These are phyloP conservation scores for Porites australiensis DNA, from an alignment of 64 coral and sea anemone species.

Conservation along the genomic window DNA sequence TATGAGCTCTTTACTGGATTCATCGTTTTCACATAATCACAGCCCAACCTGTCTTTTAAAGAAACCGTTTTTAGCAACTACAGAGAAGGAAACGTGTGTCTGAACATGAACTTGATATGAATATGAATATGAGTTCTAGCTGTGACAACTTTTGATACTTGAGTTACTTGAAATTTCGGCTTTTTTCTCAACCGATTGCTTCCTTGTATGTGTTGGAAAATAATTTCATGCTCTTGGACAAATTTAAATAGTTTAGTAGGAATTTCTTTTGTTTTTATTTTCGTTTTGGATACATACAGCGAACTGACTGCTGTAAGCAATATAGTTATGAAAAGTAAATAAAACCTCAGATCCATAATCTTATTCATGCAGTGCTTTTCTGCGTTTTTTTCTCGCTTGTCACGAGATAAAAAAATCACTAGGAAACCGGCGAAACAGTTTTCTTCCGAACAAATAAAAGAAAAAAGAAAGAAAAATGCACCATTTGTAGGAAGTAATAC, in stretches of 20 bases:
- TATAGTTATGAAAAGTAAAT: background rate
- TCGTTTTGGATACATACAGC: background rate
- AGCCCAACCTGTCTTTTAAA: background rate
- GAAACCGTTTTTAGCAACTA: background rate
- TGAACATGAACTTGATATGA: background rate
- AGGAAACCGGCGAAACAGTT: background rate
- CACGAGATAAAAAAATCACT: background rate
- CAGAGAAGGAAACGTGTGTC: constrained; percentile 22
- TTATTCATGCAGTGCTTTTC: background rate
- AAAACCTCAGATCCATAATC: background rate
- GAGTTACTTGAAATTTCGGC: too few relatives aligned
- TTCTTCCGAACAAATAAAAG: background rate
- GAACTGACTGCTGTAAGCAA: background rate
- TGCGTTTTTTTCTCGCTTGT: background rate
- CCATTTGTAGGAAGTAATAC: background rate
- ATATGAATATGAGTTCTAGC: too few relatives aligned
- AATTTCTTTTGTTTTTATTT: background rate
- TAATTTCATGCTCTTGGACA: too few relatives aligned
- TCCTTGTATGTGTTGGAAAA: too few relatives aligned
- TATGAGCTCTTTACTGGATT: background rate
- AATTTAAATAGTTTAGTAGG: too few relatives aligned
- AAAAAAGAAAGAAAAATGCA: background rate
- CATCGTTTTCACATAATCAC: background rate
- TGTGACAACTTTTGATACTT: too few relatives aligned
- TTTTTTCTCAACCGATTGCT: too few relatives aligned